Conservation (phyloP, 2,888 invertebrate species). For the Aphodius granarius region DNA sequence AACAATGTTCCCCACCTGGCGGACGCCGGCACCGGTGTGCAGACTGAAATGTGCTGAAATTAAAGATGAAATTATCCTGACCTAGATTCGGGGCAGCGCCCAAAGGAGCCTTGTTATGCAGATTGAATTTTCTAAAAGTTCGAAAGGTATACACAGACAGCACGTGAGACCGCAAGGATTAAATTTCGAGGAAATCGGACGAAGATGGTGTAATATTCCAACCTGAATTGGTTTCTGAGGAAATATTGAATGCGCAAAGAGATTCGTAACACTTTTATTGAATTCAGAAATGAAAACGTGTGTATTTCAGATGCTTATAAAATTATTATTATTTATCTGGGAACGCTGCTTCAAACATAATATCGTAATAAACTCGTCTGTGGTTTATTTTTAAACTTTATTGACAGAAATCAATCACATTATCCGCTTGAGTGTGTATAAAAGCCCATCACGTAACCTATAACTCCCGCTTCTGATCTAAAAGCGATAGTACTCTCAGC, state of each 20-base stretch:
- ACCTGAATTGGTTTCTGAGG: neutral
- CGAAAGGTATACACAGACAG: neutral
- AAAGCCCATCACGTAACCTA: too few relatives aligned
- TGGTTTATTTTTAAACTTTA: too few relatives aligned
- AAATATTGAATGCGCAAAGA: neutral
- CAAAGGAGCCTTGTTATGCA: conserved; percentile 2
- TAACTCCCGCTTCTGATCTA: neutral
- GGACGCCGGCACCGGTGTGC: neutral
- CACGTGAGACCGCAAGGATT: neutral
- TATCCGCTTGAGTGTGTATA: too few relatives aligned
- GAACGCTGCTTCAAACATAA: too few relatives aligned
- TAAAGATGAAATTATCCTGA: conserved; percentile 14
- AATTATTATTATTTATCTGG: too few relatives aligned
- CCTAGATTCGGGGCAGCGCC: neutral
- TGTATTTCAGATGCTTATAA: too few relatives aligned
- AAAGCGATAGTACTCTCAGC: neutral
- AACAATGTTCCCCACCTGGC: too few relatives aligned
- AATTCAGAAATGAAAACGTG: too few relatives aligned
- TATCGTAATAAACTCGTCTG: too few relatives aligned
- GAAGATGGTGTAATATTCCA: neutral
- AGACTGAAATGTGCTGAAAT: conserved; percentile 6
- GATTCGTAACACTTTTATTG: too few relatives aligned
- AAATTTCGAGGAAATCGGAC: neutral
- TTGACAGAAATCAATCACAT: too few relatives aligned
- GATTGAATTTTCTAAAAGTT: conserved; percentile 12